These are phyloP conservation scores for Stenotaenia linearis DNA, from an alignment of 2,888 invertebrate species.

Conservation along the genomic window DNA sequence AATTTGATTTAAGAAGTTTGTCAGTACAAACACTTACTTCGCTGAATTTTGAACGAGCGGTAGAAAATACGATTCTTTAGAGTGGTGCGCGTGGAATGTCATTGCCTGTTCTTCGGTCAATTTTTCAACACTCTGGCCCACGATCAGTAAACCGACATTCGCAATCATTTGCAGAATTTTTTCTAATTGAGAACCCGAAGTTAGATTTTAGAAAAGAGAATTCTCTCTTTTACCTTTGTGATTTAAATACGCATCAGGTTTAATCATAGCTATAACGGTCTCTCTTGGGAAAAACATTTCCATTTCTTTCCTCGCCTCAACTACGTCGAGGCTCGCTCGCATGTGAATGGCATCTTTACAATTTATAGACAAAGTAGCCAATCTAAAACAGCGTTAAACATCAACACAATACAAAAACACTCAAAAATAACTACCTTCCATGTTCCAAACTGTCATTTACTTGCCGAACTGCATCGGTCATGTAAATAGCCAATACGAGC, in stretches of 20 bases:
- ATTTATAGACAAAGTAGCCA: background rate
- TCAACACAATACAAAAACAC: too few species aligned
- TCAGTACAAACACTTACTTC: background rate
- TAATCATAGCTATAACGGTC: background rate
- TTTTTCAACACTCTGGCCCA: background rate
- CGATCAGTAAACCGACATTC: background rate
- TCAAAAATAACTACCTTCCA: too few species aligned
- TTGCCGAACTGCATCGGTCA: background rate
- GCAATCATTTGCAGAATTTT: constrained; percentile 11
- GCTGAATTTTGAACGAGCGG: background rate
- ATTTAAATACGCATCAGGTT: background rate
- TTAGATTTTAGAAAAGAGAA: background rate
- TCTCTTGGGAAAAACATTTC: background rate
- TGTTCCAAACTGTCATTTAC: background rate
- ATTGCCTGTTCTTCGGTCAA: background rate
- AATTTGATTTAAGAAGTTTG: too few species aligned
- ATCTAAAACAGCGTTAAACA: background rate
- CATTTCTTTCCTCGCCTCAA: background rate
- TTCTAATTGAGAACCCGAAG: background rate
- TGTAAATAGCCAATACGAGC: background rate
- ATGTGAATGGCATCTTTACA: background rate
- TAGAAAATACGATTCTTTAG: background rate
- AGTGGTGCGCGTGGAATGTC: background rate
- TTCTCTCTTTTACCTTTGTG: background rate
- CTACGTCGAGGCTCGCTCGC: background rate